Percentiles rank a stretch among this genome's conserved stretches.
phyloP scores from a whole-genome alignment of 2,113 vertebrate genomes.

The Rhinopomastus cyanomelas region DNA sequence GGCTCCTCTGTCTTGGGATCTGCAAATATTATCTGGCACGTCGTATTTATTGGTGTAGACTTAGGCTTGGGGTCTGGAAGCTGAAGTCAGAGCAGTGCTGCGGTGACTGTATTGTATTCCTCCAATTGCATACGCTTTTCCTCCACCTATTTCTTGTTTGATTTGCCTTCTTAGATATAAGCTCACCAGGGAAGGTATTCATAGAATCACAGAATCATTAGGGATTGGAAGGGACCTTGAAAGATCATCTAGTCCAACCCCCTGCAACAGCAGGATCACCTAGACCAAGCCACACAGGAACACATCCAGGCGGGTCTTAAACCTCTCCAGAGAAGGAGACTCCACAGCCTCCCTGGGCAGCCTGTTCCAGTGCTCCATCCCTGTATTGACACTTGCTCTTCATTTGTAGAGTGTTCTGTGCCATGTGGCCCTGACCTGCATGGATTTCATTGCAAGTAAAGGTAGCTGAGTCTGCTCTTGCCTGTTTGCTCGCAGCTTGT shows the following conservation, averaged over 20 bases:
- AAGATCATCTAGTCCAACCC: too few species aligned
- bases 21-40: not conserved
- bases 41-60: conserved; percentile 12
- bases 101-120: not conserved
- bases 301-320: too few species aligned
- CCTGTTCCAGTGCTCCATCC: too few species aligned
- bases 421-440: not conserved
- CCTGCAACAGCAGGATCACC: too few species aligned
- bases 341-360: too few species aligned
- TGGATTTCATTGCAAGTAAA: conserved; percentile 7
- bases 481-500: not conserved
- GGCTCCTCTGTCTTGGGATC: not conserved
- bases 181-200: not conserved
- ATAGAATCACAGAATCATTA: too few species aligned
- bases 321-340: too few species aligned
- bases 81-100: not conserved
- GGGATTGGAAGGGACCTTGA: too few species aligned
- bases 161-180: conserved; percentile 2
- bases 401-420: not conserved
- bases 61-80: not conserved
- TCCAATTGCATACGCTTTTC: not conserved
- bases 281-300: too few species aligned
- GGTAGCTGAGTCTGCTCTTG: not conserved
- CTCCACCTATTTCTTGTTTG: not conserved
- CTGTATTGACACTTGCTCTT: conserved; percentile 17